Conservation (phyloP, 2,888 invertebrate species). For the Amblyjoppa proteus region DNA sequence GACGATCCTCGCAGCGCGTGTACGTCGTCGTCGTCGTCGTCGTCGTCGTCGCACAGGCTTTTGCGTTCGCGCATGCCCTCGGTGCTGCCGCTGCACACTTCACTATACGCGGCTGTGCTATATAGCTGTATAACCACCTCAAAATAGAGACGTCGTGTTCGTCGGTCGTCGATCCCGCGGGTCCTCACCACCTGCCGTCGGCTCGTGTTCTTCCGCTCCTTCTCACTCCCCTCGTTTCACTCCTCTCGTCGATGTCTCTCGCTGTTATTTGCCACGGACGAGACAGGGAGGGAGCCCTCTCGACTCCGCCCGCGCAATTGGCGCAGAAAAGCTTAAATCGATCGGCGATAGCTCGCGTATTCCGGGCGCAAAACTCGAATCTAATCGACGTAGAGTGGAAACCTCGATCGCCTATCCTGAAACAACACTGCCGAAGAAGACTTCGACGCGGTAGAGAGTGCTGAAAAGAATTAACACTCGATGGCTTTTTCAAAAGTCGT, state of each 20-base stretch:
- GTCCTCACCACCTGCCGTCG: constrained; percentile 67
- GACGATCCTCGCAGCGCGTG: constrained; percentile 14
- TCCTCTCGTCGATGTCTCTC: constrained; percentile 19
- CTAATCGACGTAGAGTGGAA: neutral
- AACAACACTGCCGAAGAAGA: neutral
- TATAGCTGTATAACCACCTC: constrained; percentile 49
- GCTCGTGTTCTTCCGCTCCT: constrained; percentile 60
- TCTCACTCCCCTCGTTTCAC: constrained; percentile 51
- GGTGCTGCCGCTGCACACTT: neutral
- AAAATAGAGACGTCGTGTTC: constrained; percentile 67
- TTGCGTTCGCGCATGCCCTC: constrained; percentile 26
- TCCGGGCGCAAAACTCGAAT: neutral
- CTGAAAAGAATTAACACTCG: no score
- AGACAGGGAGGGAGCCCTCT: neutral
- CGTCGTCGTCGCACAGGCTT: neutral
- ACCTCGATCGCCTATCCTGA: neutral
- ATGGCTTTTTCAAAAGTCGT: no score
- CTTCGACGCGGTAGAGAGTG: no score
- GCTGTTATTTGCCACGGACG: constrained; percentile 31
- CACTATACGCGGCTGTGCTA: constrained; percentile 25
- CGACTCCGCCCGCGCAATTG: neutral
- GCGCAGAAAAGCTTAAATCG: neutral
- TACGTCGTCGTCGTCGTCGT: constrained; percentile 10
- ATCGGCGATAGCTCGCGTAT: neutral
- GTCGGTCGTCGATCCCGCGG: constrained; percentile 66